phyloP scores from a whole-genome alignment of 2,888 invertebrate species.

The Pteria penguin region DNA sequence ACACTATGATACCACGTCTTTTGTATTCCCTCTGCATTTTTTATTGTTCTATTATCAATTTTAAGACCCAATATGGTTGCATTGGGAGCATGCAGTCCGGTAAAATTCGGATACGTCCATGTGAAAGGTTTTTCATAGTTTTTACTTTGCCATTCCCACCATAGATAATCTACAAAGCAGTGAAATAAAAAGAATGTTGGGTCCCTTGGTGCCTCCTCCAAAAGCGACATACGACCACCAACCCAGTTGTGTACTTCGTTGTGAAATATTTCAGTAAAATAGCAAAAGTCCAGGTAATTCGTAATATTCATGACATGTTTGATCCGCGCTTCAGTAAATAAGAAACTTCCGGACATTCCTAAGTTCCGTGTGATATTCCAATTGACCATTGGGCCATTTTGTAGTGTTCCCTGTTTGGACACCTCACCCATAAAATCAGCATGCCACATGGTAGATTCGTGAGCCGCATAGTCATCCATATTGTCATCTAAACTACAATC shows the following conservation, averaged over 20 bases:
- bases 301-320: constrained; percentile 26
- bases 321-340: not conserved
- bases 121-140: not conserved
- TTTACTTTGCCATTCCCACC: constrained; percentile 49
- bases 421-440: not conserved
- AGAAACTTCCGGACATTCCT: not conserved
- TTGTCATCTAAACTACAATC: not conserved
- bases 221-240: constrained; percentile 50
- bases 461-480: not conserved
- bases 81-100: not conserved
- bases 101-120: not conserved
- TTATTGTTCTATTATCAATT: not conserved
- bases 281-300: not conserved
- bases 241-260: constrained; percentile 51
- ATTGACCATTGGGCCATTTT: not conserved
- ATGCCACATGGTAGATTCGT: not conserved
- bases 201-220: constrained; percentile 53
- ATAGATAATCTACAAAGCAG: constrained; percentile 55
- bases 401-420: not conserved
- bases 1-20: no score
- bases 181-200: constrained; percentile 56
- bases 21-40: not conserved
- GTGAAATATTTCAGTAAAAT: constrained; percentile 15
- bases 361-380: not conserved
- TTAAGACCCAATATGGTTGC: not conserved